Base-by-base conservation (phyloP, 2,888 invertebrate species). In the Sarcophaga carnaria region DNA sequence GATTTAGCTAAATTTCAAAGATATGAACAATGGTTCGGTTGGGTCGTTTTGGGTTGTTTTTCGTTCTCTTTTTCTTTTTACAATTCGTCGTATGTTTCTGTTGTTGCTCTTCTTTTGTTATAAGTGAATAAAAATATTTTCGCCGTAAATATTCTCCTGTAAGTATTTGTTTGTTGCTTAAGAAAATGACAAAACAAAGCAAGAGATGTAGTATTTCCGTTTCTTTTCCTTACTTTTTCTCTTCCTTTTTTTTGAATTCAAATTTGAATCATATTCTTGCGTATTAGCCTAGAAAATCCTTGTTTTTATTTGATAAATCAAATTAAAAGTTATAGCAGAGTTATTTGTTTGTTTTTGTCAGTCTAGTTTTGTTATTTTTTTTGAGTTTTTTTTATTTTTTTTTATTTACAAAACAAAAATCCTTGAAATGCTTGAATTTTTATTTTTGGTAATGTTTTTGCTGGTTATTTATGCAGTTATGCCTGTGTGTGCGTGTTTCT, bases 401-500 rank as follows among this genome's bases (percentile, higher is more conserved):
- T 27, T 62, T 27, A 72, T 27, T 67, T 62, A 37, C 37, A 37
- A 37, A 37, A 37, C 3, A 66, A 37, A 45, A 67, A 67, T n/a
- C n/a, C 67, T 20, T 67, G 45, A 67, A 45, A 45, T 14, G 4
- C 12, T 54, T 14, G 12, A 14, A 3, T 67, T 37, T 6, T 67
- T 37, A 37, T 27, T 66, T 66, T 27, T 75, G 22, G 37, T 66
- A 62, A 27, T 69, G 62, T 72, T 25, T 76, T 63, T 45, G 54
- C 25, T 74, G 25, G 70, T 17, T 37, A 37, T 37, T 37, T 37
- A 37, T 37, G 37, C 37, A 37, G 8, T 37, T 17, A 22, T 78
- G 86, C 79, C 72, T 85, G 81, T 79, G 84, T 84, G 86, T 82
- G 82, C 37, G 69, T 83, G 76, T 84, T 80, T 77, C 17, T 54